Base-by-base conservation (phyloP, 2,888 invertebrate species). In the Heliconius sara region DNA sequence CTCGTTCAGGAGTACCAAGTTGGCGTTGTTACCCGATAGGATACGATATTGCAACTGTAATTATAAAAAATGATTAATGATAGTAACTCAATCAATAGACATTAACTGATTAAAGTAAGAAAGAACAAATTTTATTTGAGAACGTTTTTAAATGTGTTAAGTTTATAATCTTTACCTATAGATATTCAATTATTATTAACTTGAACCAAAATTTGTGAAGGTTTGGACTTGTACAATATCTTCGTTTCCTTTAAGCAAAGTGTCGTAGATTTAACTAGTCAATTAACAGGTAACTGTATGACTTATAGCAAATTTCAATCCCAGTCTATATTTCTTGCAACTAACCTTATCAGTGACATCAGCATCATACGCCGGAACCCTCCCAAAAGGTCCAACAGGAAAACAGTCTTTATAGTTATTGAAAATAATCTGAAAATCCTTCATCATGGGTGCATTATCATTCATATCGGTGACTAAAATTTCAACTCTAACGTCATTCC, bases 401-500 rank as follows among this genome's bases (percentile, higher is more conserved):
- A 99, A 99, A 87, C 98, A 98, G 86, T 99, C 98, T 84, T 97
- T 97, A 91, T 98, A 99, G 88, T 99, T 99, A 92, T 99, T 99
- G 92, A 99, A 98, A 76, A 99, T 97, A 0, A 99, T 97, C 87
- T 97, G 96, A 88, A 99, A 99, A 89, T 99, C 99, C 85, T 98
- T 97, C 85, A 99, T 94, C 84, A 97, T 95, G 0, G 99, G 99
- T 0, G 98, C 98, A 89, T 99, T 99, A 89, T 99, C 99, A 89
- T 99, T 99, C 0, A 98, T 98, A 90, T 99, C 99, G 0, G 98
- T 98, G 0, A 99, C 98, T 9, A 98, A 92, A 60, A 99, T 97
- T 88, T 98, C 98, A 0, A 99, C 97, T 85, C 97, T 96, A 2
- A 98, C 98, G 89, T 99, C 98, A 83, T 97, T 98, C 87, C 99